Percentiles rank a stretch among this genome's conserved stretches.
These are phyloP conservation scores for Myocastor coypus DNA, from an alignment of 2,113 vertebrate genomes.

Conservation along the genomic window DNA sequence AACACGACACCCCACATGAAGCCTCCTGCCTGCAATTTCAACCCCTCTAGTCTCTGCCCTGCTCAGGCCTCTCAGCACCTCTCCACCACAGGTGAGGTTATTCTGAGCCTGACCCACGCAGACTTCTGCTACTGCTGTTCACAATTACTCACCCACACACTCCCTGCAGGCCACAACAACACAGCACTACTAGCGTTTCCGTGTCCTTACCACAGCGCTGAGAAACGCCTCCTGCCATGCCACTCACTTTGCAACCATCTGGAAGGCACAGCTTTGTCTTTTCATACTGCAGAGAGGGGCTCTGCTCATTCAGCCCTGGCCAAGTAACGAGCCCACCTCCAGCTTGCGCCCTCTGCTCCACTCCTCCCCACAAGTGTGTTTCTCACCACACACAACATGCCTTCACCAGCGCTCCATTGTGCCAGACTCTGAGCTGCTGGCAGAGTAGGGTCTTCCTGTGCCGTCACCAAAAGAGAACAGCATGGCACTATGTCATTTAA, in stretches of 20 bases:
- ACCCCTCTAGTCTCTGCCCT: not conserved
- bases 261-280: not conserved
- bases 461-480: conserved; percentile 6
- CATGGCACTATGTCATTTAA: not conserved
- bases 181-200: not conserved
- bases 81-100: not conserved
- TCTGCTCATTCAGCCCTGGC: not conserved
- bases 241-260: not conserved
- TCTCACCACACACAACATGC: not conserved
- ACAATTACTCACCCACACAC: not conserved
- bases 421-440: not conserved
- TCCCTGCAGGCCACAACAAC: not conserved
- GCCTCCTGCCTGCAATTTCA: not conserved
- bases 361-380: not conserved
- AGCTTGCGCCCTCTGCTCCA: not conserved
- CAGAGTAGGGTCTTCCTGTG: not conserved
- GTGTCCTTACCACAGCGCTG: not conserved
- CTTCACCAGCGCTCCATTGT: conserved; percentile 29
- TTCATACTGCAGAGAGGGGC: not conserved
- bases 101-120: not conserved
- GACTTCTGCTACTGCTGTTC: not conserved
- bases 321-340: not conserved
- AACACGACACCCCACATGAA: not conserved
- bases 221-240: not conserved
- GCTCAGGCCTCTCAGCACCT: not conserved